Evolutionary conservation across 2,888 invertebrate species (phyloP), one percentile per base, ranked within the genome.

Genomic region (Papilio demoleus): DNA sequence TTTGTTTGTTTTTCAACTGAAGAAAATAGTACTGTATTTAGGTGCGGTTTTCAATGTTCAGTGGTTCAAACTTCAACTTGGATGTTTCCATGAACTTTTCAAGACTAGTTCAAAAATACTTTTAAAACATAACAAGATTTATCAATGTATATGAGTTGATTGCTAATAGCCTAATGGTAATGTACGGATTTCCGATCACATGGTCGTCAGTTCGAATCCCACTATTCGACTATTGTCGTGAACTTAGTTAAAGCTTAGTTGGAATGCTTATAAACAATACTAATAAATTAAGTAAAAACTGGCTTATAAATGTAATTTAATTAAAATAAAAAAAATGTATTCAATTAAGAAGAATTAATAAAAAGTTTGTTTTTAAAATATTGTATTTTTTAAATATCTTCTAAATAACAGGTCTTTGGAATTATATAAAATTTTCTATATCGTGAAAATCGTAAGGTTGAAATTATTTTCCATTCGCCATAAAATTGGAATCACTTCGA

Each of bases 391-490:
- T 31, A 31, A 4, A 4, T 31, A 47, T 9, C 9, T 3, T 45
- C 17, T 45, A 5, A 45, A 14, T 34, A 34, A 4, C 14, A 11
- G 19, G 24, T 40, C 36, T 38, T 14, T 36, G 38, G 14, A 59
- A 38, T 59, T 59, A 38, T 38, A 5, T 12, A 9, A 59, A 24
- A 36, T 34, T 12, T 36, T 45, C 31, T 12, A 62, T 47, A 11
- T 34, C 34, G 34, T 50, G 47, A 36, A 42, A 50, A 50, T 50
- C 36, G 50, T 63, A 22, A 64, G 24, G 38, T 40, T 53, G 4
- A 50, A 63, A 64, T 64, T 38, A 64, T 65, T 65, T 65, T 65
- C 58, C 42, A 65, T 65, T 58, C 56, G 31, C 56, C 19, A 27
- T 65, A 42, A 65, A 65, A 65, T 65, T 65, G 56, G 65, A 40